Evolutionary conservation across 2,113 vertebrate genomes (phyloP), one percentile per base, ranked within the genome.

Genomic region (Meles meles): DNA sequence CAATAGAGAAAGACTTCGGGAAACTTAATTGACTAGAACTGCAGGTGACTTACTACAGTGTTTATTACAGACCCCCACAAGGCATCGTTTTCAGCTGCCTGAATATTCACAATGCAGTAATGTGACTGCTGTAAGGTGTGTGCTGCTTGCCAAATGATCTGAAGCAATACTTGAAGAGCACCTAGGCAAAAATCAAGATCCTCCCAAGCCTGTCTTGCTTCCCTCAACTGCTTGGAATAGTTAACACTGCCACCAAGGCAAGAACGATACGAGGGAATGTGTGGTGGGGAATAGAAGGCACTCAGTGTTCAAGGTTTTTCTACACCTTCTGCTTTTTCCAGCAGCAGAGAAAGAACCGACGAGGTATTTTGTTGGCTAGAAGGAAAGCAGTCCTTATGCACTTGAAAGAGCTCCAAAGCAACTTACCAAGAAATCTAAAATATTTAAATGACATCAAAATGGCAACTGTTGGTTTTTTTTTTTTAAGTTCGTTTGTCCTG

Each of bases 11-110:
- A 96, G 44, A 93, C 55, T 84, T 89, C 34, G 42, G 65, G 23
- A 83, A 93, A 94, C 27, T 72, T 31, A 49, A 72, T 52, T 77
- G 95, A 76, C 72, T 90, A 49, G 4, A 97, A 92, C 49, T 89
- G 52, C 86, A 98, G 74, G 3, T 44, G 57, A 39, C 71, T 94
- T 63, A 17, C 74, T 37, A 59, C 34, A n/a, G 49, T 80, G 44
- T 90, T 84, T 71, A 87, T 90, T 76, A 90, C 63, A 93, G 25
- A 94, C 52, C 25, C 9, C 63, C 74, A 79, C 77, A 91, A 90
- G 77, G 42, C 87, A 92, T 5, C 42, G 72, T 63, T 88, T 93
- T 76, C 34, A 37, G 57, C 94, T 85, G 52, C 52, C 83, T 87
- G 59, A 67, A 67, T 93, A 76, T 77, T 77, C 77, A 91, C 25